A percentile compares a stretch with the other conserved stretches of the same genome.
phyloP scores from a whole-genome alignment of 2,113 vertebrate genomes.

The Pteronura brasiliensis region DNA sequence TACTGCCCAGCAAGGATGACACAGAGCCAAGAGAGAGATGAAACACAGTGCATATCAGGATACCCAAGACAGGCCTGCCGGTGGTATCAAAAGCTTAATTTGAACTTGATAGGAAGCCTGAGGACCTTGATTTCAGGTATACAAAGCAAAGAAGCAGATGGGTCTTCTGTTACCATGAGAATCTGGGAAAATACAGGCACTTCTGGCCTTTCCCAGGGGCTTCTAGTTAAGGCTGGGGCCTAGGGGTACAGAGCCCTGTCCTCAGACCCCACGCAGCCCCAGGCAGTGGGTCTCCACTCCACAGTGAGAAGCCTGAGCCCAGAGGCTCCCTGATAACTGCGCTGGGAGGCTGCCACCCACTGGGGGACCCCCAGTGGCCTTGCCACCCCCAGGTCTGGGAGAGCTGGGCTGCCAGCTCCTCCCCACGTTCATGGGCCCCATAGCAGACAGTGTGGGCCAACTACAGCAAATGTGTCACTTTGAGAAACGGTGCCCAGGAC shows the following conservation, averaged over 20 bases:
- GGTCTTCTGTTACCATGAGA: neutral
- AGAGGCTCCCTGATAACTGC: neutral
- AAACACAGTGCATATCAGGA: neutral
- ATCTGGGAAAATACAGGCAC: neutral
- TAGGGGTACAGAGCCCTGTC: neutral
- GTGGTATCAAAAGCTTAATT: neutral
- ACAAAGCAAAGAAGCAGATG: neutral
- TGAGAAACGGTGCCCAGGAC: neutral
- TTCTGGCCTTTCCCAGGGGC: neutral
- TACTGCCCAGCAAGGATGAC: neutral
- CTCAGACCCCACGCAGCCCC: fast-evolving
- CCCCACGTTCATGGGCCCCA: neutral
- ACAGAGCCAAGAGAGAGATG: neutral
- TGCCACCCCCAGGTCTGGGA: neutral
- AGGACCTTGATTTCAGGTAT: neutral
- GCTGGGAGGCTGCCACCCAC: fast-evolving
- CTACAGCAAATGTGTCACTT: neutral
- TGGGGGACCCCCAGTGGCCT: too few species aligned
- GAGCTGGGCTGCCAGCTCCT: neutral
- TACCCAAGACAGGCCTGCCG: neutral
- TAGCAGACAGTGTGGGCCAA: fast-evolving
- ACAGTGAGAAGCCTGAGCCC: neutral
- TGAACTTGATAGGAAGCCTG: neutral
- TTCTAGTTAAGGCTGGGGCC: neutral
- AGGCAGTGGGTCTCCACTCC: neutral